Evolutionary conservation across 2,113 vertebrate genomes (phyloP), one percentile per base, ranked within the genome.

Genomic region (Cyanoramphus novaezelandiae): DNA sequence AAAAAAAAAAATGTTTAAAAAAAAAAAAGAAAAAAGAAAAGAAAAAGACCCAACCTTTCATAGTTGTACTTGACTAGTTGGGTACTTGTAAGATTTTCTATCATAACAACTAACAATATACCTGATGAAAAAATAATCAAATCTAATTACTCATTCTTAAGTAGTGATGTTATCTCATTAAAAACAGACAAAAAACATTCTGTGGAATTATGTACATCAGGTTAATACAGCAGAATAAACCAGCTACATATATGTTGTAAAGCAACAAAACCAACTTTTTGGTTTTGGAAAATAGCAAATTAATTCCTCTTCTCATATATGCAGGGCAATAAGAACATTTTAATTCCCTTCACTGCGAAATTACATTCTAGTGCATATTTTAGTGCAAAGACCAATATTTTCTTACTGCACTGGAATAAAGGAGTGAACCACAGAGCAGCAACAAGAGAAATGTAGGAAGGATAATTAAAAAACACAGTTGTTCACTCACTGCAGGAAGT

Each of bases 11-110:
- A n/a, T n/a, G n/a, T n/a, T 37, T 70, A 74, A 88, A 72, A 14
- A 10, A 88, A 80, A 29, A 3, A 10, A 82, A 59, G 18, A 0
- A 23, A 44, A 33, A 25, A 47, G 21, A 6, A 31, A 55, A 19
- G 12, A 19, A 33, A 31, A 55, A 31, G 49, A 0, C 1, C 3
- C 6, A 57, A 7, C 18, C 9, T 44, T 62, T 41, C 28, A 57
- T 13, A 13, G 39, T 17, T 59, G 33, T 23, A 59, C 20, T 35
- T 35, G 20, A 59, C 33, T 35, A 59, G 33, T 15, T 57, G 6
- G 7, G 3, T 37, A 78, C 13, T 43, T 17, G 1, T 63, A 41
- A 75, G 37, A 69, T 33, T 70, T 83, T 57, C 2, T 1, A 19
- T 57, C 28, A 41, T 27, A 79, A 28, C 3, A 9, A 23, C 9